Conservation (phyloP, 2,113 vertebrate species). For the Erinaceus europaeus region DNA sequence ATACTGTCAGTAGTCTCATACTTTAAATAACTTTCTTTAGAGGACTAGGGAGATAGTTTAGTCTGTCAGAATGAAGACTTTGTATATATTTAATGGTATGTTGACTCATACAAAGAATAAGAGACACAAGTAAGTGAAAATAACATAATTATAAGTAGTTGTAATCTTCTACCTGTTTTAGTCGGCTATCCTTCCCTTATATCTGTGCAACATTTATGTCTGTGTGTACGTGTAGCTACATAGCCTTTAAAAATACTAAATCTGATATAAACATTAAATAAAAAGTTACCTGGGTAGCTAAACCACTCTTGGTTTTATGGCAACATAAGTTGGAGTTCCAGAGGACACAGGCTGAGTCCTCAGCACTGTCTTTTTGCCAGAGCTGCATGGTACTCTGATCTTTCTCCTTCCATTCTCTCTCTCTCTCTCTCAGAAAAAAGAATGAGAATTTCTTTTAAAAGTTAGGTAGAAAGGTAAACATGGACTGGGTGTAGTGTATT, state of each 20-base stretch:
- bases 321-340: constrained; percentile 14
- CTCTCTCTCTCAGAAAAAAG: too few species aligned
- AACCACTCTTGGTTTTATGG: constrained; percentile 18
- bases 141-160: background rate
- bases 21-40: too few species aligned
- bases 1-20: too few species aligned
- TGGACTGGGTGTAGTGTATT: too few species aligned
- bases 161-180: background rate
- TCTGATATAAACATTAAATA: constrained; percentile 27
- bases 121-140: background rate
- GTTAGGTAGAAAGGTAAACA: too few species aligned
- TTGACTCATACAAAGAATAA: background rate
- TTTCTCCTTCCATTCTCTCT: too few species aligned
- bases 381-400: too few species aligned
- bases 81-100: background rate
- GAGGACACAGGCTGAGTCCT: too few species aligned
- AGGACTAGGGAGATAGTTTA: too few species aligned
- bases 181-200: background rate
- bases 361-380: too few species aligned
- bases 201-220: background rate
- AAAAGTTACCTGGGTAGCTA: background rate
- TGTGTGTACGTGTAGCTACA: background rate
- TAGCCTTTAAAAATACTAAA: constrained; percentile 6
- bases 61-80: too few species aligned
- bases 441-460: too few species aligned